These are phyloP conservation scores for Helogale parvula DNA, from an alignment of 2,113 vertebrate species.

Conservation along the genomic window DNA sequence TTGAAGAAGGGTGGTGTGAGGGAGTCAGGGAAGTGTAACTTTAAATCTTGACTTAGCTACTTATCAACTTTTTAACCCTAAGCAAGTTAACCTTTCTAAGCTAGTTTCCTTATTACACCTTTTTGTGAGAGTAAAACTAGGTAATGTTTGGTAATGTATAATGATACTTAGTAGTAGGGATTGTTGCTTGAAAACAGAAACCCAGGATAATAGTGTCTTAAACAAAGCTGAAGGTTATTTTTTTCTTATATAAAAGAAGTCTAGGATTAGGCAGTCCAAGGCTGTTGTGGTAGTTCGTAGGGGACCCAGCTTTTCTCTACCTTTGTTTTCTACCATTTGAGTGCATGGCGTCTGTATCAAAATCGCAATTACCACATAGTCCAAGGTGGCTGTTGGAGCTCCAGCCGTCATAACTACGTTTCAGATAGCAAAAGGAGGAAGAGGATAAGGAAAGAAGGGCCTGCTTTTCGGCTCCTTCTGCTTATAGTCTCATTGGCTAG, in stretches of 20 bases:
- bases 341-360: not conserved
- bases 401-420: not conserved
- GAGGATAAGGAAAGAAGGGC: not conserved
- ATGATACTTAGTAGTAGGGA: not conserved
- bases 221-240: not conserved
- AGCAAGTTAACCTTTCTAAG: not conserved
- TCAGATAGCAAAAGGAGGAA: not conserved
- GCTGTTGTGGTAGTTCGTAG: not conserved
- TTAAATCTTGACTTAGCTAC: not conserved
- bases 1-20: not conserved
- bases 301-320: not conserved
- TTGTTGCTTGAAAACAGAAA: conserved; percentile 14
- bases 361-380: not conserved
- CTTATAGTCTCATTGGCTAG: not conserved
- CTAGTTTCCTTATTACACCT: not conserved
- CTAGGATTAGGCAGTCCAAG: not conserved
- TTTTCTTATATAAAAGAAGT: not conserved
- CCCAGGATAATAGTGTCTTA: not conserved
- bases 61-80: not conserved
- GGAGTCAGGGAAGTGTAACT: not conserved
- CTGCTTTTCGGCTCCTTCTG: not conserved
- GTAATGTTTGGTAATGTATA: not conserved
- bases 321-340: not conserved
- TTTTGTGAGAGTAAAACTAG: not conserved
- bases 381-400: not conserved